These are phyloP conservation scores for Listronotus bonariensis DNA, from an alignment of 1,140 invertebrate genomes.

Conservation along the genomic window DNA sequence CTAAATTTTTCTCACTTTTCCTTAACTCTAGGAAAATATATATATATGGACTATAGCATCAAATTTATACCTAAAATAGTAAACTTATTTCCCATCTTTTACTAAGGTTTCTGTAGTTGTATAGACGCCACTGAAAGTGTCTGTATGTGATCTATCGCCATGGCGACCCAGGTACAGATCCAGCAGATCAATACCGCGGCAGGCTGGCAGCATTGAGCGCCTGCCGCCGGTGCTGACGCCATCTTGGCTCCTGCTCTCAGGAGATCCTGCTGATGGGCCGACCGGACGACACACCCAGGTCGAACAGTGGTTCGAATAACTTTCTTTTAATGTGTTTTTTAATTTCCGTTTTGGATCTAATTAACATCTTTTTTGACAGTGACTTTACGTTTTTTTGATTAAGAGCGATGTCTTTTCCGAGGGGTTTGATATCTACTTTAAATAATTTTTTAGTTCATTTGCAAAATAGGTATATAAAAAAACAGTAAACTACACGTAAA, in stretches of 20 bases:
- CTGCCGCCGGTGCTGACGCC: slow-evolving; percentile 43
- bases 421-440: too few species aligned
- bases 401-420: too few species aligned
- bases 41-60: too few species aligned
- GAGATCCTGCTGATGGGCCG: slow-evolving; percentile 48
- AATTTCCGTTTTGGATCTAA: too few species aligned
- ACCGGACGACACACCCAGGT: slow-evolving; percentile 46
- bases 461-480: too few species aligned
- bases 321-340: too few species aligned
- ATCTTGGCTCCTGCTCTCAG: slow-evolving; percentile 55
- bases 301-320: slow-evolving; percentile 19
- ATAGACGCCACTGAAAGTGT: slow-evolving; percentile 41
- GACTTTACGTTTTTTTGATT: neutral
- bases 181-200: slow-evolving; percentile 51
- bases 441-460: too few species aligned
- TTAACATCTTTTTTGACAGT: neutral
- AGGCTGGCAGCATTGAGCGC: slow-evolving; percentile 34
- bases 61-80: too few species aligned
- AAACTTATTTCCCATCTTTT: too few species aligned
- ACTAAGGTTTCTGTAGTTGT: slow-evolving; percentile 9
- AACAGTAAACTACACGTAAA: too few species aligned
- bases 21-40: too few species aligned
- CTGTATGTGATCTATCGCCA: slow-evolving; percentile 55
- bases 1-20: too few species aligned
- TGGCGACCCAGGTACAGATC: slow-evolving; percentile 52